Conservation (phyloP, 2,888 invertebrate species). For the Hirtodrosophila trivittata region DNA sequence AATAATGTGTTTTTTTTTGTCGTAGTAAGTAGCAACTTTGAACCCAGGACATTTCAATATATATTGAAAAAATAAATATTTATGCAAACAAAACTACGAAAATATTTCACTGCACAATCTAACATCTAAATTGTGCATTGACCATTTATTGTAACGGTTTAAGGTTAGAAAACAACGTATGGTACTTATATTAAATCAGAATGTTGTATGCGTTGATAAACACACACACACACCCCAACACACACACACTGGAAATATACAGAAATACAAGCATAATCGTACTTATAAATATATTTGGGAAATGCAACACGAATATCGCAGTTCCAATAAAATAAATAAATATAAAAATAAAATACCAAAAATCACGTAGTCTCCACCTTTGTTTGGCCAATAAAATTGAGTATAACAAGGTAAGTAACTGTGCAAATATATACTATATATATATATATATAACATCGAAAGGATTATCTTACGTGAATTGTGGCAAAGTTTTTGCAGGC, state of each 20-base stretch:
- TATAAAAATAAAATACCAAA: too few relatives aligned
- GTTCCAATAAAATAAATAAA: conserved; percentile 57
- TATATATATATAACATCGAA: too few relatives aligned
- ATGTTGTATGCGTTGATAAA: conserved; percentile 18
- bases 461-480: too few relatives aligned
- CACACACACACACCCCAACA: conserved; percentile 1
- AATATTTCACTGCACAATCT: conserved; percentile 22
- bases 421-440: too few relatives aligned
- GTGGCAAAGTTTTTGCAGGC: too few relatives aligned
- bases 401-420: too few relatives aligned
- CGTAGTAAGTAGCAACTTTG: conserved; percentile 13
- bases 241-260: conserved; percentile 32
- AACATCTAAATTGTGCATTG: conserved; percentile 25
- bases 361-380: too few relatives aligned
- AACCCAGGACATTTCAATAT: conserved; percentile 17
- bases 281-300: conserved; percentile 52
- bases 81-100: conserved; percentile 9
- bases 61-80: conserved; percentile 12
- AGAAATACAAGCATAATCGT: conserved; percentile 57
- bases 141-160: conserved; percentile 24
- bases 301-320: conserved; percentile 42
- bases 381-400: too few relatives aligned
- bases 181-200: conserved; percentile 2
- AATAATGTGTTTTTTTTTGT: conserved; percentile 15
- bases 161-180: conserved; percentile 17